Conservation (phyloP, 2,113 vertebrate genomes). For the Oryzias melastigma region DNA sequence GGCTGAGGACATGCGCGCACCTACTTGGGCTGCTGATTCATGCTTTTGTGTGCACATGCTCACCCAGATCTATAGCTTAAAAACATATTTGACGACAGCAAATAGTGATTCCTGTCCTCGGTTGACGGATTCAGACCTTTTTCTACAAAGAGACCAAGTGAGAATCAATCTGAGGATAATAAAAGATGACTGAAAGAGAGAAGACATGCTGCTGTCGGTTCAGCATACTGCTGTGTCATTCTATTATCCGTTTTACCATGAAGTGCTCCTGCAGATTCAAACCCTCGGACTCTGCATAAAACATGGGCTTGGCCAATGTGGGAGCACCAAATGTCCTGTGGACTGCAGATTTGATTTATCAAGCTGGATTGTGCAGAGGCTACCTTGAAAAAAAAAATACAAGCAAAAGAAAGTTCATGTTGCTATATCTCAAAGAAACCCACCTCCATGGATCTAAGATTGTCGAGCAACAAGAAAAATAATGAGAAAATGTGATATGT, state of each 20-base stretch:
- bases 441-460: too few species aligned
- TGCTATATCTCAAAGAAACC: too few species aligned
- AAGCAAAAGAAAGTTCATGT: background rate
- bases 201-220: constrained; percentile 1
- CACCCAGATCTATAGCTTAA: constrained; percentile 23
- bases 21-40: constrained; percentile 1
- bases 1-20: constrained; percentile 55
- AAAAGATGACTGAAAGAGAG: constrained; percentile 23
- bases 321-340: background rate
- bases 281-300: background rate
- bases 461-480: too few species aligned
- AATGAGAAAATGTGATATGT: too few species aligned
- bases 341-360: background rate
- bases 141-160: constrained; percentile 23
- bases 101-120: constrained; percentile 38
- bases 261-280: background rate
- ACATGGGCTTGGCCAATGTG: background rate
- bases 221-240: constrained; percentile 25
- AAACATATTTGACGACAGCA: constrained; percentile 34
- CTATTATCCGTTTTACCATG: constrained; percentile 20
- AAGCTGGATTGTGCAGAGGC: background rate
- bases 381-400: background rate
- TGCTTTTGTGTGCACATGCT: background rate
- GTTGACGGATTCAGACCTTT: background rate
- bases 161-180: constrained; percentile 2